A percentile compares a stretch with the other conserved stretches of the same genome.
phyloP scores from a whole-genome alignment of 2,797 vertebrate genomes.

The Brachymystax lenok region DNA sequence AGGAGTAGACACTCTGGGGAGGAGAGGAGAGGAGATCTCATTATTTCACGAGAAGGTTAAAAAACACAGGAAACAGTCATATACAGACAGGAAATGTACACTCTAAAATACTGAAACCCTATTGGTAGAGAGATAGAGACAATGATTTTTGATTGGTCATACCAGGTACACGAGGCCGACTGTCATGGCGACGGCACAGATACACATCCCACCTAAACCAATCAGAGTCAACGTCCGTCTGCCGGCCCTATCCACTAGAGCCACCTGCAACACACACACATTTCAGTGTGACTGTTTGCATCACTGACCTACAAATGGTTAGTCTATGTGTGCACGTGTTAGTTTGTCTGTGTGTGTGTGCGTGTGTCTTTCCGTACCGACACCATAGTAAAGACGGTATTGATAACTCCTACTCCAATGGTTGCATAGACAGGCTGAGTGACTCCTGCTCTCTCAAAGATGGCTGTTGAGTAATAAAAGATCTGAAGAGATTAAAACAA shows the following conservation, averaged over 20 bases:
- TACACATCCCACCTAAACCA: conserved; percentile 89
- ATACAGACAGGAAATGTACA: not conserved
- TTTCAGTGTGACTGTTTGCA: too few species aligned
- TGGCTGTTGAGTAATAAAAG: conserved; percentile 96
- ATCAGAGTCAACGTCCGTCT: conserved; percentile 84
- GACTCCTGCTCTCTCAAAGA: conserved; percentile 85
- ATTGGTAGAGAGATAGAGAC: conserved; percentile 4
- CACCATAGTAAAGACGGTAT: conserved; percentile 89
- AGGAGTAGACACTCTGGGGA: conserved; percentile 75
- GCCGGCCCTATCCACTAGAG: conserved; percentile 89
- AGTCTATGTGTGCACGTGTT: not conserved
- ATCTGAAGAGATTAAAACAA: conserved; percentile 78
- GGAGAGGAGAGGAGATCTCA: not conserved
- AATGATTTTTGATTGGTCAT: conserved; percentile 33
- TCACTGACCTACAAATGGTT: too few species aligned
- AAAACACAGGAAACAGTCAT: not conserved
- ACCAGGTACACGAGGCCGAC: conserved; percentile 89
- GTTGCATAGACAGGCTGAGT: conserved; percentile 90
- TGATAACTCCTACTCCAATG: conserved; percentile 92
- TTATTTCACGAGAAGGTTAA: not conserved
- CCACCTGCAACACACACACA: conserved; percentile 75
- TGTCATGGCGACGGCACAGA: conserved; percentile 87
- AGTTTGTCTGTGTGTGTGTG: not conserved
- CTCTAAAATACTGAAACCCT: not conserved
- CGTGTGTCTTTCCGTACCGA: conserved; percentile 82